These are phyloP conservation scores for Cygnus atratus DNA, from an alignment of 2,113 vertebrate genomes.

Conservation along the genomic window DNA sequence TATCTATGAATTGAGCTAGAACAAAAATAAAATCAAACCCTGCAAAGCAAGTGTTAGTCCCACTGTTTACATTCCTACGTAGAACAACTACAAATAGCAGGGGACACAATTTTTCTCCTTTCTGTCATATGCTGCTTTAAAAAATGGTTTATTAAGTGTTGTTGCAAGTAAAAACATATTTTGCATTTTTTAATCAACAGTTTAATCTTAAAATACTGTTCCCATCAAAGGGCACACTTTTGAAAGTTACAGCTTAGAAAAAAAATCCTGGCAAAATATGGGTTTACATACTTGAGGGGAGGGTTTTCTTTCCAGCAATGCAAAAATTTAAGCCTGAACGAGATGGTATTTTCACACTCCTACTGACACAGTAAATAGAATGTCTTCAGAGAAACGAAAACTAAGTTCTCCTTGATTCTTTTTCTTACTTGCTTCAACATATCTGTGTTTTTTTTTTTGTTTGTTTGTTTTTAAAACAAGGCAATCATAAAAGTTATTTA, in stretches of 20 bases:
- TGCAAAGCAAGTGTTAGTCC: slow-evolving; percentile 11
- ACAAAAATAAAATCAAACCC: background rate
- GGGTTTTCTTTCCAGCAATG: background rate
- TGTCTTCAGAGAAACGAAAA: background rate
- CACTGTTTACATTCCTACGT: slow-evolving; percentile 25
- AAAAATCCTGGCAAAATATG: background rate
- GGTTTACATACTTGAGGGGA: background rate
- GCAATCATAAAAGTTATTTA: background rate
- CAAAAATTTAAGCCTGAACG: background rate
- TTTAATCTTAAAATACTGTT: slow-evolving; percentile 33
- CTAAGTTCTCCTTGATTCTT: background rate
- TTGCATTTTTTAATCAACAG: slow-evolving; percentile 44
- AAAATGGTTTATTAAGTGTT: slow-evolving; percentile 23
- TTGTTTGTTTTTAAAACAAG: background rate
- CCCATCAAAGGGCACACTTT: slow-evolving; percentile 1
- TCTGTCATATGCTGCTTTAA: background rate
- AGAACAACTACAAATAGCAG: slow-evolving; percentile 27
- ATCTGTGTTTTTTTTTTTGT: background rate
- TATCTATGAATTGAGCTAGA: background rate
- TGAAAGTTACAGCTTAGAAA: background rate
- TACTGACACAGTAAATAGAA: background rate
- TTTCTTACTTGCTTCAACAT: background rate
- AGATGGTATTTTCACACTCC: background rate
- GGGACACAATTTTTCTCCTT: background rate
- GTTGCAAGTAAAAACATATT: slow-evolving; percentile 38